Base-by-base conservation (phyloP, 2,888 invertebrate species). In the Apamea epomidion region DNA sequence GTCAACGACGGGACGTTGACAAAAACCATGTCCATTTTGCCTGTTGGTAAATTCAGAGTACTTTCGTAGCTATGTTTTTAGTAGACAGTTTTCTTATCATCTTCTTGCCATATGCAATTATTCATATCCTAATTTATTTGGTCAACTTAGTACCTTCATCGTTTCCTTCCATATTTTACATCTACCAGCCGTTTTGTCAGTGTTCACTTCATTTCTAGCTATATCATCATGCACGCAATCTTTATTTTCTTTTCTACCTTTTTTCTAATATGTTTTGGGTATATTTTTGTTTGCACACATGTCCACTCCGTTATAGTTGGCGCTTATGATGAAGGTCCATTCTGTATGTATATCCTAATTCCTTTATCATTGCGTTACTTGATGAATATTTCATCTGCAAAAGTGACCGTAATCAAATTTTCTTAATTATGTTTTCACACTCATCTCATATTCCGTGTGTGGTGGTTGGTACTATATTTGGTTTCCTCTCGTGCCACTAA, bases 401-500 rank as follows among this genome's bases (percentile, higher is more conserved):
- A 73, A 74, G 32, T 16, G 64, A 16, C 42, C 45, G 12, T 62
- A 58, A 79, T 76, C 0, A 76, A 78, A 68, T 65, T 58, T 85
- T 71, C 65, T 69, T 79, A 62, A 79, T 77, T 80, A 75, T 2
- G 25, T 77, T 69, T 80, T 65, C 32, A 42, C 29, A 68, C 37
- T 54, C 54, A 71, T 74, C 67, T 78, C 67, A 48, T 83, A 80
- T 71, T 83, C 74, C 32, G 60, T 74, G 60, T 83, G 51, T 76
- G 65, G 65, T 76, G 64, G 76, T 76, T 32, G 69, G 71, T 72
- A 78, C 78, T 84, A 81, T 81, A 84, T 83, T 82, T 80, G 80
- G 84, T 77, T 64, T 71, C 73, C 76, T 78, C 87, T 88, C 89
- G 90, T 89, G 90, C 88, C 77, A 73, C 85, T 88, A 90, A 91